A percentile compares a stretch with the other conserved stretches of the same genome.
phyloP scores from a whole-genome alignment of 2,797 vertebrate genomes.

The Acrossocheilus fasciatus region DNA sequence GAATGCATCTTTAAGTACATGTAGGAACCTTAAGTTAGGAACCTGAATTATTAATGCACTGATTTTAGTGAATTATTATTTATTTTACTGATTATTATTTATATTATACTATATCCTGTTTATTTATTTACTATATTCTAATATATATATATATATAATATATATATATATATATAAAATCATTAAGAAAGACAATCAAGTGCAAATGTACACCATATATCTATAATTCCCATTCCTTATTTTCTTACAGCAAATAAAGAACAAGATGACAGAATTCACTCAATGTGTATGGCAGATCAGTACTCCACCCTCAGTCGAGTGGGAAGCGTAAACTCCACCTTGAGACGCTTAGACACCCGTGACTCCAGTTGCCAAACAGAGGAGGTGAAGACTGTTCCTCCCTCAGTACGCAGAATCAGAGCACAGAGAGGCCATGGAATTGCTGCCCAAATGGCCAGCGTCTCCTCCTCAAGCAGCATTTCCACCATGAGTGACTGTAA shows the following conservation, averaged over 20 bases:
- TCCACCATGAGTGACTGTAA: slow-evolving; percentile 79
- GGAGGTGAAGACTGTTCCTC: slow-evolving; percentile 77
- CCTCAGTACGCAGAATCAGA: slow-evolving; percentile 85
- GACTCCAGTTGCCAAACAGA: slow-evolving; percentile 86
- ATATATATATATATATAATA: not conserved
- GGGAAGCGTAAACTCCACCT: slow-evolving; percentile 68
- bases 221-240: slow-evolving; percentile 27
- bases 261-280: slow-evolving; percentile 70
- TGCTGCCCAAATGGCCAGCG: slow-evolving; percentile 88
- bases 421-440: slow-evolving; percentile 89
- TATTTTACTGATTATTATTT: not conserved
- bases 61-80: too few species aligned
- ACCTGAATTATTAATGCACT: not conserved
- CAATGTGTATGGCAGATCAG: slow-evolving; percentile 77
- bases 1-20: not conserved
- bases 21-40: not conserved
- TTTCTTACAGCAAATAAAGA: slow-evolving; percentile 69
- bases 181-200: not conserved
- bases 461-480: slow-evolving; percentile 84
- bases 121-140: not conserved
- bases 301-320: slow-evolving; percentile 80
- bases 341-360: slow-evolving; percentile 75
- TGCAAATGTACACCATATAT: not conserved
- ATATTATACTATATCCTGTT: not conserved
- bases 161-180: not conserved